Conservation (phyloP, 2,113 vertebrate species). For the Oxyruncus cristatus region DNA sequence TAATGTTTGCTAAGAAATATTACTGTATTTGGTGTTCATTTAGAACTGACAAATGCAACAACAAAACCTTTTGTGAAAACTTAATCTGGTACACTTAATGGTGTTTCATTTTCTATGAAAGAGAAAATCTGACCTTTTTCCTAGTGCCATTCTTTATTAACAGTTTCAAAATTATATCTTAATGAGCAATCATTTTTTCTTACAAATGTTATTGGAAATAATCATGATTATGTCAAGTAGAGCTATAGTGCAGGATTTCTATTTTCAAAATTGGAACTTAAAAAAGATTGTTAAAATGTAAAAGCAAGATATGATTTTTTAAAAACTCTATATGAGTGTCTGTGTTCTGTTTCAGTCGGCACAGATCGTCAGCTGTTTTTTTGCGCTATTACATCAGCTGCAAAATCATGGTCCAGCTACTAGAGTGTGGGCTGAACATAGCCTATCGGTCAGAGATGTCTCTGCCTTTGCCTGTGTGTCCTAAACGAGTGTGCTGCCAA, state of each 20-base stretch:
- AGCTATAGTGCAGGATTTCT: not conserved
- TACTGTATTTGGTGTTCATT: not conserved
- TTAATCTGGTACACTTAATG: not conserved
- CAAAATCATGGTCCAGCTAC: not conserved
- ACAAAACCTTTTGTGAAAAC: not conserved
- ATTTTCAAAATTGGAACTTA: not conserved
- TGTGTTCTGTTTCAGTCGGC: not conserved
- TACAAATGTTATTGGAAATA: not conserved
- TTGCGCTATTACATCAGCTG: not conserved
- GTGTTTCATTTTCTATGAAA: not conserved
- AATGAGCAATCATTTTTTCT: not conserved
- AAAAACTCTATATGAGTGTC: rapidly evolving
- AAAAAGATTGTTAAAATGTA: not conserved
- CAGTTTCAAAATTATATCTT: not conserved
- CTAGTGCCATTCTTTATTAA: not conserved
- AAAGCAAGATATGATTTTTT: not conserved
- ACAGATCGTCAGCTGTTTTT: rapidly evolving
- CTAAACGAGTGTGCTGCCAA: not conserved
- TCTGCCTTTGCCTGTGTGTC: not conserved
- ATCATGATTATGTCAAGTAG: not conserved
- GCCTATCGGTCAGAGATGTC: not conserved
- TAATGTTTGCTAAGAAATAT: not conserved
- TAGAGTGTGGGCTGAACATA: not conserved
- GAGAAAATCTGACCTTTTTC: not conserved
- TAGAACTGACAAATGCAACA: not conserved